phyloP scores from a whole-genome alignment of 2,888 invertebrate species.

The Hydrotaea cyrtoneurina region DNA sequence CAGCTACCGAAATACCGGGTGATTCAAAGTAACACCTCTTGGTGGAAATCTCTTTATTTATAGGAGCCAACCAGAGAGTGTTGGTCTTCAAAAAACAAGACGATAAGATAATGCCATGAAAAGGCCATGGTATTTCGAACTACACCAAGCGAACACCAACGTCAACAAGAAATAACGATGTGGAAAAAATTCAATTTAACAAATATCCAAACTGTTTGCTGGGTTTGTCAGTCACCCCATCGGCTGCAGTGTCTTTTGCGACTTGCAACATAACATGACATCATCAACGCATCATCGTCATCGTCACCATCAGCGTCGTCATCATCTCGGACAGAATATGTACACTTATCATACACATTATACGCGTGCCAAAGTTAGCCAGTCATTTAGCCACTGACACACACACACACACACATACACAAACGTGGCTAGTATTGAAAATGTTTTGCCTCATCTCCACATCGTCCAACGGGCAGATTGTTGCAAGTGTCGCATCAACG shows the following conservation, averaged over 20 bases:
- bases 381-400: constrained; percentile 42
- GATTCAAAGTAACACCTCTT: too few relatives aligned
- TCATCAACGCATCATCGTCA: constrained; percentile 57
- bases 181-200: too few relatives aligned
- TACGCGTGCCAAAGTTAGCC: constrained; percentile 65
- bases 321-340: constrained; percentile 19
- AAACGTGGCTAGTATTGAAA: constrained; percentile 30
- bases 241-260: constrained; percentile 25
- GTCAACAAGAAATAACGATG: too few relatives aligned
- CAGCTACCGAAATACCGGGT: too few relatives aligned
- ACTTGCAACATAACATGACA: constrained; percentile 56
- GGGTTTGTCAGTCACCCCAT: background rate
- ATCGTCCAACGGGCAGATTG: constrained; percentile 23
- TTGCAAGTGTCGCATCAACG: background rate
- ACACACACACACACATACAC: background rate
- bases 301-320: constrained; percentile 14
- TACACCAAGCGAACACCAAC: too few relatives aligned
- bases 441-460: constrained; percentile 45
- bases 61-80: too few relatives aligned
- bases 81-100: too few relatives aligned
- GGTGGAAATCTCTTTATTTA: too few relatives aligned
- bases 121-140: too few relatives aligned
- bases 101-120: too few relatives aligned
- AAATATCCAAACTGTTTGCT: background rate
- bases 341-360: constrained; percentile 51